phyloP scores from a whole-genome alignment of 2,888 invertebrate genomes.

The Lasioglossum vierecki region DNA sequence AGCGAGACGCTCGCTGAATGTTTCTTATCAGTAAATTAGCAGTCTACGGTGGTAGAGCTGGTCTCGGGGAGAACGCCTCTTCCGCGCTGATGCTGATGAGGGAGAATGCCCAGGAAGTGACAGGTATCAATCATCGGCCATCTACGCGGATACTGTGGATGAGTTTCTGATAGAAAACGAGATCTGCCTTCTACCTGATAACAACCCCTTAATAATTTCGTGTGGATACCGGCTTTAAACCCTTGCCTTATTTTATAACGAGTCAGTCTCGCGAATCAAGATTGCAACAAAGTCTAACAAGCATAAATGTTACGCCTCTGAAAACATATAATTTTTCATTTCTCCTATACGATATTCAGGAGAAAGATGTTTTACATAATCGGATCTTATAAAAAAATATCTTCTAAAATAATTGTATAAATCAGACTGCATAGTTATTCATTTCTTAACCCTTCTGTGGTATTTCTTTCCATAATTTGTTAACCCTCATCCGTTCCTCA shows the following conservation, averaged over 20 bases:
- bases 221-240: constrained; percentile 21
- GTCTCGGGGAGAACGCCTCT: constrained; percentile 60
- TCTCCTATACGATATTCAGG: too few relatives aligned
- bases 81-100: constrained; percentile 80
- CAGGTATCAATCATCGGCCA: constrained; percentile 77
- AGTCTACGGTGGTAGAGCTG: constrained; percentile 66
- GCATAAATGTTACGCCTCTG: too few relatives aligned
- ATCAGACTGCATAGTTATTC: too few relatives aligned
- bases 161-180: constrained; percentile 69
- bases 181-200: constrained; percentile 29
- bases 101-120: constrained; percentile 72
- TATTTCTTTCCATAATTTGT: too few relatives aligned
- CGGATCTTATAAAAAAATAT: background rate
- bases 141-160: constrained; percentile 54
- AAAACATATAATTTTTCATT: too few relatives aligned
- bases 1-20: constrained; percentile 69
- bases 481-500: too few relatives aligned
- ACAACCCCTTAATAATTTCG: constrained; percentile 39
- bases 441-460: too few relatives aligned
- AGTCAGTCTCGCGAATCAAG: too few relatives aligned
- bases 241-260: too few relatives aligned
- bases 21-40: constrained; percentile 83
- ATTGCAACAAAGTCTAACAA: too few relatives aligned
- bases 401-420: background rate
- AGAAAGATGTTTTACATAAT: too few relatives aligned